Conservation (phyloP, 2,888 invertebrate genomes). For the Lasioglossum pauxillum region DNA sequence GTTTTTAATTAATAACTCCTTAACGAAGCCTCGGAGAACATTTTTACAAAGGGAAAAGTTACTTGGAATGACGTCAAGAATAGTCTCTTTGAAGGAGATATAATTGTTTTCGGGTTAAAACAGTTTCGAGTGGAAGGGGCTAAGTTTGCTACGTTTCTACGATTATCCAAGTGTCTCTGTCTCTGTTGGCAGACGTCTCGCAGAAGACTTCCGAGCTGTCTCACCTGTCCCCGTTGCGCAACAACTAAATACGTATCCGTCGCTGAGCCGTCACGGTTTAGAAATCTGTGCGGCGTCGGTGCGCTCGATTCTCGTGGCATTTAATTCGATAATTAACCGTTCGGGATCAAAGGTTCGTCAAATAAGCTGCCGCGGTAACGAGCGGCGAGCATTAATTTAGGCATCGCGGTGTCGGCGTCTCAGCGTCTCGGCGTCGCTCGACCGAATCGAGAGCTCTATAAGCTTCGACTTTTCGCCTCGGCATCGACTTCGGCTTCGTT, state of each 20-base stretch:
- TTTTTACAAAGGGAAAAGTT: no score
- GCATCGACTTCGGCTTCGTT: slow-evolving; percentile 49
- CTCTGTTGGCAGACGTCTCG: neutral
- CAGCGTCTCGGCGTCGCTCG: slow-evolving; percentile 41
- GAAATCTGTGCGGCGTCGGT: slow-evolving; percentile 23
- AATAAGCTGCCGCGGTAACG: slow-evolving; percentile 42
- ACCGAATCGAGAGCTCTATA: slow-evolving; percentile 24
- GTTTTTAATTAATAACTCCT: no score
- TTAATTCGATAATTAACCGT: slow-evolving; percentile 62
- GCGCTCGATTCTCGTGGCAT: slow-evolving; percentile 54
- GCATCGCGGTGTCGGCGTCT: slow-evolving; percentile 27
- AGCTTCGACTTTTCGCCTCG: slow-evolving; percentile 4
- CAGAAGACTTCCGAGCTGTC: slow-evolving; percentile 13
- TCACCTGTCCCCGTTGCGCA: slow-evolving; percentile 29
- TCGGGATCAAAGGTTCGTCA: slow-evolving; percentile 57
- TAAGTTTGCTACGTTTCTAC: neutral
- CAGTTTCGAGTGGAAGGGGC: no score
- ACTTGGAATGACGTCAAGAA: no score
- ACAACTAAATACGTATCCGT: slow-evolving; percentile 29
- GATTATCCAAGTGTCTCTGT: neutral
- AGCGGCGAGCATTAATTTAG: slow-evolving; percentile 49
- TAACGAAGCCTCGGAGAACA: no score
- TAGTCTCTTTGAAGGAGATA: no score
- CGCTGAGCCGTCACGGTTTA: slow-evolving; percentile 30
- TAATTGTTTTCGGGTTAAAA: neutral